Conservation (phyloP, 2,113 vertebrate species). For the Anhinga anhinga region DNA sequence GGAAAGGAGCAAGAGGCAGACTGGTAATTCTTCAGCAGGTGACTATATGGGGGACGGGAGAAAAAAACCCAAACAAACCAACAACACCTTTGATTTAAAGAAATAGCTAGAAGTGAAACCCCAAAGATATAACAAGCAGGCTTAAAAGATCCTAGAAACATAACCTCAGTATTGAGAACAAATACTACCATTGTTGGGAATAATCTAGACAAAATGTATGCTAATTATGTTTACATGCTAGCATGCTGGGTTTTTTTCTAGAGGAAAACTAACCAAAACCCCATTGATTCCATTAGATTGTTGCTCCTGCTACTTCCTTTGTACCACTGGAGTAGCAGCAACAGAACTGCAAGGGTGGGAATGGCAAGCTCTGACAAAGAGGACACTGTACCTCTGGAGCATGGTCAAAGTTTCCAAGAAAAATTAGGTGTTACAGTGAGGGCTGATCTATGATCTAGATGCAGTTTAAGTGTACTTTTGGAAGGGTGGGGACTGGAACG, state of each 20-base stretch:
- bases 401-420: not conserved
- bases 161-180: not conserved
- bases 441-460: not conserved
- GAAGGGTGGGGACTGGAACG: not conserved
- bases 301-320: not conserved
- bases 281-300: not conserved
- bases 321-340: not conserved
- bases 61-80: not conserved
- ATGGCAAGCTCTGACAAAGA: not conserved
- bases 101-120: not conserved
- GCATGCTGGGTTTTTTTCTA: not conserved
- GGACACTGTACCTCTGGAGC: not conserved
- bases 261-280: not conserved
- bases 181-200: not conserved
- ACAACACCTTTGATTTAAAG: not conserved
- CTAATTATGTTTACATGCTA: not conserved
- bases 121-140: not conserved
- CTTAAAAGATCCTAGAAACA: not conserved
- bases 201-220: not conserved
- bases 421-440: not conserved
- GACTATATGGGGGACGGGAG: too few relatives aligned
- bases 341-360: not conserved
- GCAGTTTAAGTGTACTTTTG: not conserved
- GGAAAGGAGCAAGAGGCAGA: not conserved
- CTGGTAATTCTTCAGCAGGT: not conserved